Evolutionary conservation across 2,113 vertebrate species (phyloP), one percentile per base, ranked within the genome.

Genomic region (Chlamydotis undulata): DNA sequence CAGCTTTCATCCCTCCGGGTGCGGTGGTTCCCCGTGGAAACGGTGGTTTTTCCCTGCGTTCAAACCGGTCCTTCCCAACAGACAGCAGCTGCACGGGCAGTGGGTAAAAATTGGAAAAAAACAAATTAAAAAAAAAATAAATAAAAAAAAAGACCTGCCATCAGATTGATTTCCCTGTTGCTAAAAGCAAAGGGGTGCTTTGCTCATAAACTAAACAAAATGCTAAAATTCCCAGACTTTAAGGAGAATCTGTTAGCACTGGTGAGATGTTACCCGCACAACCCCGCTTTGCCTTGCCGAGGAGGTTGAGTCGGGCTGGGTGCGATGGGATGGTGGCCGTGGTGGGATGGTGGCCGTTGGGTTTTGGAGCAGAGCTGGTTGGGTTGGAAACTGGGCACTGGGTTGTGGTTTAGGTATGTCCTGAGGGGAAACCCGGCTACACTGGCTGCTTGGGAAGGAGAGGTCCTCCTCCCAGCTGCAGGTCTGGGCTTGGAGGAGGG

Each of bases 221-320:
- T 5, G 22, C 35, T 11, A 82, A 53, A 89, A 60, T 2, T 7
- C 10, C 6, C 45, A 4, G 55, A 11, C 18, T 53, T 70, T 33
- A 8, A 23, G 41, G 45, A 19, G 65, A 49, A 31, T 1, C 49
- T 24, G 1, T 0, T 10, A 22, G 45, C 2, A 7, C 4, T 33
- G 69, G 68, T 4, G 81, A 39, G 52, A 7, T 21, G 35, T 17
- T 33, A 7, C 55, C 67, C 21, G 63, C 43, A 11, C 81, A n/a
- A 50, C 12, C 35, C 6, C 23, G 9, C 53, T 12, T 4, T 24
- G 83, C 75, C 71, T 12, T 25, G 61, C 43, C 1, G 3, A 4
- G 33, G 10, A 28, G 31, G 6, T 9, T 13, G 47, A 3, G 10
- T 7, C 1, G 12, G 22, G 60, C 6, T 73, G 5, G 1, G 13